Evolutionary conservation across 1,140 invertebrate species (phyloP), one percentile per base, ranked within the genome.

Genomic region (Probaryconus sp.): DNA sequence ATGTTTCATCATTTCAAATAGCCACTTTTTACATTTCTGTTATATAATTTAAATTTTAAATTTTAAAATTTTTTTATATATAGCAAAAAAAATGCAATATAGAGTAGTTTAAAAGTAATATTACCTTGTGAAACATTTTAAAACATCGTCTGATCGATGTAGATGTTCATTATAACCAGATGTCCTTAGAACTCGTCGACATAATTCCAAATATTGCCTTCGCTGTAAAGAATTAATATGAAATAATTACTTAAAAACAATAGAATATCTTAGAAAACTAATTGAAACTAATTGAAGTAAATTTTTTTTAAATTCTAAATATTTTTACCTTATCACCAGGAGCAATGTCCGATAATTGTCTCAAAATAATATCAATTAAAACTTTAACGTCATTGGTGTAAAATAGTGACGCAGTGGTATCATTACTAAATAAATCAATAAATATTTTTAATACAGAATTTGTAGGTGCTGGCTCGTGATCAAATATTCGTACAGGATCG

Each of bases 381-480:
- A 98, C 96, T 87, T 95, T 95, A 2, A 94, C 92, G 83, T 98
- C 96, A 82, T 97, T 98, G 0, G 95, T 96, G 82, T 98, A 98
- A 83, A 97, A 95, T 24, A 97, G 90, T 71, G 91, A 90, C 0
- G 96, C 93, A 3, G 95, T 96, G 30, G 90, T 88, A 47, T 91
- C 88, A 42, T 90, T 91, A 37, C 90, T 92, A 82, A 97, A 97
- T 40, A 97, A 85, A 83, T 98, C 96, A 30, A 92, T 92, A 53
- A 96, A 92, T 65, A 98, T 90, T 87, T 97, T 97, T 35, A 97
- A 87, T 7, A 97, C 92, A 3, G 96, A 95, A 88, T 97, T 94
- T 33, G 92, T 90, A 4, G 93, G 92, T 20, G 90, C 89, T n/a
- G 92, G 92, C 76, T 93, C 89, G 82, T 96, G 93, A 70, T 95